Evolutionary conservation across 2,113 vertebrate genomes (phyloP), one percentile per base, ranked within the genome.

Genomic region (Microtus pennsylvanicus): DNA sequence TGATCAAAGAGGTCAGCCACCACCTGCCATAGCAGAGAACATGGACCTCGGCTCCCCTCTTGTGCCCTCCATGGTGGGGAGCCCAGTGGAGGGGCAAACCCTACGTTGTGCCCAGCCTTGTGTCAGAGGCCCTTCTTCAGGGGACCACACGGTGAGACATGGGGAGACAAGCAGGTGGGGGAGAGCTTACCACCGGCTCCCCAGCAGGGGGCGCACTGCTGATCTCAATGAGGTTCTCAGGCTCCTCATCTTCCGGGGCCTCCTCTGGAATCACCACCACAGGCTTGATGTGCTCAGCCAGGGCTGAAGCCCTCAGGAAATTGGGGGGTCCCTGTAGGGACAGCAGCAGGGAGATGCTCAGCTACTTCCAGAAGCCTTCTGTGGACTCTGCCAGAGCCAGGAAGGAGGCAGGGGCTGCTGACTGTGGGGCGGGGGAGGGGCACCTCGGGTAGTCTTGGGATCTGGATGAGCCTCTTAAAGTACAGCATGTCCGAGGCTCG

Each of bases 381-480:
- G 55, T 58, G 45, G 42, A 28, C 52, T n/a, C 19, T 24, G n/a
- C 28, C 14, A 45, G 38, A 61, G 12, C 80, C 90, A 28, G 8
- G 10, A 12, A 0, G 69, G 47, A 24, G 26, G 14, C 17, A 50
- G 80, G 19, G 88, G 75, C 42, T 58, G 7, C 0, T 30, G 11
- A 11, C 5, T 21, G 33, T 21, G 22, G 65, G 7, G 8, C 16
- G 19, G 35, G 30, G 50, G 50, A 33, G 0, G 0, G 0, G 0
- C 98, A 99, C 99, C 98, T 99, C 99, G 0, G 99, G 99, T 96
- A 99, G 98, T 94, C 98, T 98, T 6, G 99, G 99, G 89, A 99
- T 99, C 99, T 99, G 99, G 98, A 99, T 99, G 96, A 99, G 99
- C 33, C 99, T 98, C 98, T 99, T 99, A 98, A 99, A 99, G 97